Evolutionary conservation across 2,113 vertebrate species (phyloP).

Genomic region (Bettongia penicillata): DNA sequence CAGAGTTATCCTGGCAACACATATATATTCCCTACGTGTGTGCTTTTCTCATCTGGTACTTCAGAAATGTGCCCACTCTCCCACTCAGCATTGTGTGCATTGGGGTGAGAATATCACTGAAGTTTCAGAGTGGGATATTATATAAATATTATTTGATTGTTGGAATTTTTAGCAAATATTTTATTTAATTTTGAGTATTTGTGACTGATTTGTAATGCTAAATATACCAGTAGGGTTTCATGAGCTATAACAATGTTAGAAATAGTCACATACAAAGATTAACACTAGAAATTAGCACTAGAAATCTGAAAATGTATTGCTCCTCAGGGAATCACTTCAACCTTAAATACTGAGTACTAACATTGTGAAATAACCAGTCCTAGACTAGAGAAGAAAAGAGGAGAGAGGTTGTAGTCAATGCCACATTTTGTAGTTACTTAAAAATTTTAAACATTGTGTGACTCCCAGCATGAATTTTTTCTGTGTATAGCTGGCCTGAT

Average conservation of each 20-base stretch:
- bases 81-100: background rate
- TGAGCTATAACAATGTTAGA: background rate
- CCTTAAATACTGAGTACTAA: background rate
- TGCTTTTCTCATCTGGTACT: background rate
- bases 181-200: background rate
- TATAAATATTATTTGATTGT: background rate
- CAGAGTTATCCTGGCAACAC: background rate
- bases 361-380: background rate
- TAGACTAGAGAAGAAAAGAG: background rate
- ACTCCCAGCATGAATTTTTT: background rate
- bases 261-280: background rate
- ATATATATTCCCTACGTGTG: background rate
- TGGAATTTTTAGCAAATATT: background rate
- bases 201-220: background rate
- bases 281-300: background rate
- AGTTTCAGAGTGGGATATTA: background rate
- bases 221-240: background rate
- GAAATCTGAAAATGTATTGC: background rate
- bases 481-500: background rate
- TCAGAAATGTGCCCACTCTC: background rate
- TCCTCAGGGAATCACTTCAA: background rate
- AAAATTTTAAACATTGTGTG: background rate
- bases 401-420: background rate
- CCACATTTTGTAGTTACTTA: background rate
- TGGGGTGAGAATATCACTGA: background rate